Percentiles rank a stretch among this genome's conserved stretches.
phyloP scores from a whole-genome alignment of 2,888 invertebrate species.

The Liopterus haemorrhoidalis region DNA sequence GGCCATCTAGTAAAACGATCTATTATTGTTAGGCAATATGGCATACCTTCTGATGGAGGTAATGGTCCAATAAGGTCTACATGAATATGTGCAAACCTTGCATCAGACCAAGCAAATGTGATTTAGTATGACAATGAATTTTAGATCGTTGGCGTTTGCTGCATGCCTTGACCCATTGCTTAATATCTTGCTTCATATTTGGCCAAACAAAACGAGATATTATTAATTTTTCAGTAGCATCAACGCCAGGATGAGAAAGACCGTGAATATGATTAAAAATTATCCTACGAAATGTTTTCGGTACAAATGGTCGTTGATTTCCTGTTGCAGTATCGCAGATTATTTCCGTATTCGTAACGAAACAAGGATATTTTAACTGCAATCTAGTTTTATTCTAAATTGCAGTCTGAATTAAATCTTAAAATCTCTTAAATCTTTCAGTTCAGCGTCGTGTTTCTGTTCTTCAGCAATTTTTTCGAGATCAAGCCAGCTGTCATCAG shows the following conservation, averaged over 20 bases:
- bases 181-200: not conserved
- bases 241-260: slow-evolving; percentile 6
- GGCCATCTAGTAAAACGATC: too few species aligned
- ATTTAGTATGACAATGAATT: not conserved
- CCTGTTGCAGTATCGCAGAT: slow-evolving; percentile 7
- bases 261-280: slow-evolving; percentile 7
- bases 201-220: slow-evolving; percentile 7
- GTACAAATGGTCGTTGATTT: slow-evolving; percentile 6
- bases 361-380: too few species aligned
- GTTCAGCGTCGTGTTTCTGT: too few species aligned
- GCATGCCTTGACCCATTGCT: slow-evolving; percentile 8
- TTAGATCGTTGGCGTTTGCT: slow-evolving; percentile 4
- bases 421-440: too few species aligned
- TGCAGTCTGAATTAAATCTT: too few species aligned
- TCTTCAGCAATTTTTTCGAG: too few species aligned
- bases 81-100: slow-evolving; percentile 9
- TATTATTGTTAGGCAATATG: too few species aligned
- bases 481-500: too few species aligned
- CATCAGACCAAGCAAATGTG: not conserved
- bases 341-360: slow-evolving; percentile 1
- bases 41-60: too few species aligned
- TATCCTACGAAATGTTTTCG: not conserved
- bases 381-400: too few species aligned
- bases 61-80: too few species aligned
- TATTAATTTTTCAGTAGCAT: slow-evolving; percentile 4